These are phyloP conservation scores for Scelioninae gen. 1 DNA, from an alignment of 2,888 invertebrate genomes.

Conservation along the genomic window DNA sequence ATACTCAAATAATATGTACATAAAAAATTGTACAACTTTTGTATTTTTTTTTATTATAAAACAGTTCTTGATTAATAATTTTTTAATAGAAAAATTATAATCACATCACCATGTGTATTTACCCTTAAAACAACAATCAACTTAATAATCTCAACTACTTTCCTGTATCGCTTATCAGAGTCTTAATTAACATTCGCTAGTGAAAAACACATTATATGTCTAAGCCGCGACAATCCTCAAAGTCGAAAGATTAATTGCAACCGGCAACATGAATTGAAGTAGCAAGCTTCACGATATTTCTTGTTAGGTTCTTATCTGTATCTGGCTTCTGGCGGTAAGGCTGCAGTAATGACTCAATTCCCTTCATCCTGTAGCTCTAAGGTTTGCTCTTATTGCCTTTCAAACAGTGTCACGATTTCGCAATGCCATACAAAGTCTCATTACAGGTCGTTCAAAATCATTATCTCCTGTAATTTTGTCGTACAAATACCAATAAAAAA, in stretches of 20 bases:
- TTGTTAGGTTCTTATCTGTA: slow-evolving; percentile 64
- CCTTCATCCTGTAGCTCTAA: slow-evolving; percentile 54
- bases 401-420: slow-evolving; percentile 57
- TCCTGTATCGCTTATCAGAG: slow-evolving; percentile 4
- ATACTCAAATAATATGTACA: too few relatives aligned
- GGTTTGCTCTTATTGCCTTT: slow-evolving; percentile 63
- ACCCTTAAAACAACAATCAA: not conserved
- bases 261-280: slow-evolving; percentile 53
- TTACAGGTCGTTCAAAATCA: too few relatives aligned
- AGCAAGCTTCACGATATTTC: slow-evolving; percentile 59
- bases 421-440: slow-evolving; percentile 29
- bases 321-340: slow-evolving; percentile 64
- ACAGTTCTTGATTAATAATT: too few relatives aligned
- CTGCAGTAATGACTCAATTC: slow-evolving; percentile 64
- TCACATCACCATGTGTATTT: too few relatives aligned
- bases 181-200: slow-evolving; percentile 54
- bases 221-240: slow-evolving; percentile 52
- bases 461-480: too few relatives aligned
- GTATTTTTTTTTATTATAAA: too few relatives aligned
- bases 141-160: slow-evolving; percentile 40
- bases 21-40: too few relatives aligned
- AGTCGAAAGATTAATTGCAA: slow-evolving; percentile 58
- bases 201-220: slow-evolving; percentile 48
- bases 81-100: too few relatives aligned
- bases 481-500: too few relatives aligned